Conservation (phyloP, 2,888 invertebrate species). For the Halocaridina rubra region DNA sequence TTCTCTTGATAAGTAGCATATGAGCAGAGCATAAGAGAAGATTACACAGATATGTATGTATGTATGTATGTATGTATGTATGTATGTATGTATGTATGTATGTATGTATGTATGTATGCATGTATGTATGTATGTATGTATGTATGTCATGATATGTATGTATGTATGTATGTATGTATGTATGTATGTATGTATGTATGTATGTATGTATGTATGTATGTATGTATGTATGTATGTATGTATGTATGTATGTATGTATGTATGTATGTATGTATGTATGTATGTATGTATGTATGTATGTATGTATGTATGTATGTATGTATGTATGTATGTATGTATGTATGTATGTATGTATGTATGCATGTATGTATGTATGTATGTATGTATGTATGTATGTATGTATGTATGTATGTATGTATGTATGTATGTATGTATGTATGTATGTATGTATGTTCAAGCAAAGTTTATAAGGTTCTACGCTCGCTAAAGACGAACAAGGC, state of each 20-base stretch:
- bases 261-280: neutral
- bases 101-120: neutral
- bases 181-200: neutral
- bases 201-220: neutral
- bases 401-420: neutral
- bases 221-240: neutral
- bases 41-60: neutral
- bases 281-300: neutral
- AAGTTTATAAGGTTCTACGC: too few relatives aligned
- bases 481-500: too few relatives aligned
- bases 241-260: neutral
- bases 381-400: neutral
- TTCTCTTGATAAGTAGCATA: neutral
- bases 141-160: neutral
- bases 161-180: neutral
- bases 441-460: neutral
- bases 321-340: neutral
- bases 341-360: neutral
- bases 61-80: neutral
- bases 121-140: neutral
- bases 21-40: neutral
- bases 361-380: neutral
- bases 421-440: neutral
- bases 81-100: neutral
- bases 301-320: neutral